Base-by-base conservation (phyloP, 2,888 invertebrate genomes). In the Melinaea menophilus region DNA sequence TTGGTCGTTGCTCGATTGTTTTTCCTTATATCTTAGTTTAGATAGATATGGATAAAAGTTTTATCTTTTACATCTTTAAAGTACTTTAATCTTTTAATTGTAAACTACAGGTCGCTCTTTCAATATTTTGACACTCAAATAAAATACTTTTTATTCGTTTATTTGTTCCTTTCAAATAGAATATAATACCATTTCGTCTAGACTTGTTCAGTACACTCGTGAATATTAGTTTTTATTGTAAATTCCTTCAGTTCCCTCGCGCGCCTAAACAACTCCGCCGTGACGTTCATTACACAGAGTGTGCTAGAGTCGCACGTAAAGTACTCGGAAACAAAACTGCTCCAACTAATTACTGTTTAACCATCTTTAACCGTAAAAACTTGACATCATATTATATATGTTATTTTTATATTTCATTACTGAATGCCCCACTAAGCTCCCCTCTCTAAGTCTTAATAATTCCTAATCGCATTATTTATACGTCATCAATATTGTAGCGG, bases 391-490 rank as follows among this genome's bases (percentile, higher is more conserved):
- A 31, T 4, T 5, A 51, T 31, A 51, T 31, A 51, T 9, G 31
- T 51, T 51, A 31, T 51, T 22, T 9, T 51, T 31, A 31, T n/a
- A 51, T 31, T 31, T 31, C 31, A 31, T 41, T 41, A 7, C 3
- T 9, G 7, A 2, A 41, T 41, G 11, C 11, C 5, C 41, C 22
- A 22, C 22, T 22, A 9, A 3, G 11, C 41, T 41, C 9, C 9
- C 11, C 41, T 41, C 7, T 37, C 37, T 37, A 37, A 37, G 37
- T 7, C 37, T 37, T 2, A 48, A 48, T 22, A 22, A 22, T 64
- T 75, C 69, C 75, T 86, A 87, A 87, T 86, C 85, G 83, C 76
- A 86, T 87, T 87, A 84, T 75, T 75, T 75, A 74, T 77, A 76
- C 78, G 82, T 83, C 78, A 82, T 83, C 82, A 79, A 84, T 83